phyloP scores from a whole-genome alignment of 2,888 invertebrate genomes.

The Calameuta filiformis region DNA sequence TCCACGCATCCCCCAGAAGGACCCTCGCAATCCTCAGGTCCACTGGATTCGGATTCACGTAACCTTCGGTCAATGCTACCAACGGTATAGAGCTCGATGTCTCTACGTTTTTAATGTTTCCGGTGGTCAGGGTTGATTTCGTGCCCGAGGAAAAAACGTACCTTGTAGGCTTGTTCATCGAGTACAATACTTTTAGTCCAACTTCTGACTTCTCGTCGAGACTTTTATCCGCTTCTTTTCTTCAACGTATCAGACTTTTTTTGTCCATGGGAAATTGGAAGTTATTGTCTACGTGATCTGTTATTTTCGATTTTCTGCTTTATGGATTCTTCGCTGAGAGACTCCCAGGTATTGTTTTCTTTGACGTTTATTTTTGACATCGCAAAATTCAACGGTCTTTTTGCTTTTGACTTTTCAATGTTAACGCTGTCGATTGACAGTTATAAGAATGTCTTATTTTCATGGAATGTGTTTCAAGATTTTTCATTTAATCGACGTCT shows the following conservation, averaged over 20 bases:
- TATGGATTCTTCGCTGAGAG: background rate
- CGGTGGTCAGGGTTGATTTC: background rate
- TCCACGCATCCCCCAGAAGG: slow-evolving; percentile 72
- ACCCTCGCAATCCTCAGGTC: background rate
- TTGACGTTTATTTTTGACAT: background rate
- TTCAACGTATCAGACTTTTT: background rate
- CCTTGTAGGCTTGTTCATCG: background rate
- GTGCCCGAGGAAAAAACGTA: background rate
- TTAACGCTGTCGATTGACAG: background rate
- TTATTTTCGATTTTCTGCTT: background rate
- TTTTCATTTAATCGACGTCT: background rate
- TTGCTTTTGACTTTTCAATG: background rate
- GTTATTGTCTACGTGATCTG: background rate
- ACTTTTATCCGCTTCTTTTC: background rate
- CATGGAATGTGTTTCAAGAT: background rate
- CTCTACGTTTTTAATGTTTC: slow-evolving; percentile 4
- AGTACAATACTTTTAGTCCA: background rate
- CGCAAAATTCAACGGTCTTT: background rate
- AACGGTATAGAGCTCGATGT: background rate
- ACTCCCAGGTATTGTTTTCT: background rate
- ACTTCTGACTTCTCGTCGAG: background rate
- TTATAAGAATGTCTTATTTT: background rate
- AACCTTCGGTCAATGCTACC: slow-evolving; percentile 16
- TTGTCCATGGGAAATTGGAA: background rate
- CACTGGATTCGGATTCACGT: background rate